phyloP scores from a whole-genome alignment of 2,888 invertebrate species.

The Noctuana brunneofusca region DNA sequence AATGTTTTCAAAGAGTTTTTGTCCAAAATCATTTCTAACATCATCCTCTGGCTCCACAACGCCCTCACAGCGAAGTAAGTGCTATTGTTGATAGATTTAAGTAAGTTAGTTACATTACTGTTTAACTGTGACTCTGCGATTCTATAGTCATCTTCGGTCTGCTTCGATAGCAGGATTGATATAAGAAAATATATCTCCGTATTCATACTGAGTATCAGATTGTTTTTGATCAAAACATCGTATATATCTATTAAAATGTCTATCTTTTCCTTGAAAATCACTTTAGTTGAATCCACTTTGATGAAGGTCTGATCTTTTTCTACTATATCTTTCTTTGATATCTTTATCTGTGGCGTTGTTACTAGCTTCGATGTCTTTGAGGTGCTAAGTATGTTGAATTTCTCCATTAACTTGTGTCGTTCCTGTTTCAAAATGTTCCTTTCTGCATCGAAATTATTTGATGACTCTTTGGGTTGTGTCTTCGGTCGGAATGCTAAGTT shows the following conservation, averaged over 20 bases:
- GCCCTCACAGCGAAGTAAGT: conserved; percentile 89
- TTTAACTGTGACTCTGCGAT: conserved; percentile 50
- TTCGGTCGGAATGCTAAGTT: conserved; percentile 68
- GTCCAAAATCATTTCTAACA: conserved; percentile 82
- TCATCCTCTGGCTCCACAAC: conserved; percentile 80
- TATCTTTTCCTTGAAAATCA: conserved; percentile 77
- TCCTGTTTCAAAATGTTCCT: conserved; percentile 72
- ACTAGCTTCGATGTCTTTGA: conserved; percentile 53
- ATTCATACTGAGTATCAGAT: conserved; percentile 85
- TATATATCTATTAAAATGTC: conserved; percentile 83
- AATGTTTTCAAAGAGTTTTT: conserved; percentile 86
- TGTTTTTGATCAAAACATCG: conserved; percentile 80
- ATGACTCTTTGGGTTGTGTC: conserved; percentile 58
- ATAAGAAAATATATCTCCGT: conserved; percentile 88
- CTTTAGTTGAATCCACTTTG: conserved; percentile 66
- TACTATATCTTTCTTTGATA: conserved; percentile 55
- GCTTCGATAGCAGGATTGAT: conserved; percentile 83
- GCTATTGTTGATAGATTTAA: conserved; percentile 85
- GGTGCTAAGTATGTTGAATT: conserved; percentile 70
- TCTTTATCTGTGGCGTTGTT: conserved; percentile 60
- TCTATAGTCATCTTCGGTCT: conserved; percentile 61
- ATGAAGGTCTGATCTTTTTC: conserved; percentile 57
- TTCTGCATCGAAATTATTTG: conserved; percentile 66
- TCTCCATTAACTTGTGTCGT: conserved; percentile 72
- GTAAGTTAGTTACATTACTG: conserved; percentile 53